Percentiles rank a stretch among this genome's conserved stretches.
Evolutionary conservation across 2,888 invertebrate genomes (phyloP).

Genomic region (Gnatocerus cornutus): DNA sequence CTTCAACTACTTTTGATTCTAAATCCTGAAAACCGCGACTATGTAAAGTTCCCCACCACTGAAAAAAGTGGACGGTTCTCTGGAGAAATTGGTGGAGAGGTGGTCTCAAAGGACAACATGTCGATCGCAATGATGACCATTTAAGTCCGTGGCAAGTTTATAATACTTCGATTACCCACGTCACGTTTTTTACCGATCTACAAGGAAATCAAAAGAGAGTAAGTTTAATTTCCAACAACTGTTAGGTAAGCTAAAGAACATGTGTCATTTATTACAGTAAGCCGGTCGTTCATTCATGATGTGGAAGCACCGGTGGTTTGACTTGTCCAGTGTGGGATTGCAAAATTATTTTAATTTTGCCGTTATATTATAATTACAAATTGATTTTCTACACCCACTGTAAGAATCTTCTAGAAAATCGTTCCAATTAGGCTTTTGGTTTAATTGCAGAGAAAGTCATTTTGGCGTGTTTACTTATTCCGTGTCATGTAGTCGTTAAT

Average conservation of each 20-base stretch:
- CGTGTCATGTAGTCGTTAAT: no score
- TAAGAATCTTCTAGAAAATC: no score
- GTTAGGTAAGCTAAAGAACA: background rate
- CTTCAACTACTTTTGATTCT: conserved; percentile 30
- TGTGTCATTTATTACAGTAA: background rate
- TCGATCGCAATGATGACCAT: conserved; percentile 43
- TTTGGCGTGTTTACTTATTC: no score
- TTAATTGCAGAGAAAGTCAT: no score
- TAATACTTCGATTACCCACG: conserved; percentile 35
- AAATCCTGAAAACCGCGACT: conserved; percentile 38
- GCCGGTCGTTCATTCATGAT: conserved; percentile 8
- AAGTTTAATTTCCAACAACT: conserved; percentile 7
- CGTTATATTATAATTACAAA: no score
- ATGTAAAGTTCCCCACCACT: conserved; percentile 41
- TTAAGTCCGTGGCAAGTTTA: conserved; percentile 39
- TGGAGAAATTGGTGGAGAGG: conserved; percentile 42
- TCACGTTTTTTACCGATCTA: conserved; percentile 30
- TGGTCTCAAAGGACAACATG: conserved; percentile 44
- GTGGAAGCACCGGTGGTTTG: no score
- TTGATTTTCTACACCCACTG: no score
- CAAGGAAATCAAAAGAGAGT: conserved; percentile 37
- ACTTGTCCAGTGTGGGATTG: no score
- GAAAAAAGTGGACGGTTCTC: conserved; percentile 27
- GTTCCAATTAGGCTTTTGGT: no score
- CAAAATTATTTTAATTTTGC: no score